Evolutionary conservation across 1,140 invertebrate genomes (phyloP).

Genomic region (Bombus haemorrhoidalis): DNA sequence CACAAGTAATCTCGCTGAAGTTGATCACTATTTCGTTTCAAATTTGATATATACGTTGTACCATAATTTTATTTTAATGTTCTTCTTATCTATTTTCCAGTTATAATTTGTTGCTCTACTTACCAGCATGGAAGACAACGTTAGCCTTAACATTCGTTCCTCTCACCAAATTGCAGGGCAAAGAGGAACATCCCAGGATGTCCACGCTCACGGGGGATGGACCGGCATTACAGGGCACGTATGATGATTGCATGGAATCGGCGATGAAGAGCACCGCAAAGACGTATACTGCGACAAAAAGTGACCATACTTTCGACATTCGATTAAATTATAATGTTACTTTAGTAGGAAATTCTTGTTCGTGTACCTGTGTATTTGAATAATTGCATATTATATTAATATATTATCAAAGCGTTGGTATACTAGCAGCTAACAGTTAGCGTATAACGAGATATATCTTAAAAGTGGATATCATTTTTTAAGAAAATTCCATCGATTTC

Average conservation of each 20-base stretch:
- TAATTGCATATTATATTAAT: too few relatives aligned
- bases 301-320: neutral
- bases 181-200: constrained; percentile 56
- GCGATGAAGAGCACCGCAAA: constrained; percentile 59
- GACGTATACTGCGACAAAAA: constrained; percentile 53
- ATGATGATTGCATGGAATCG: constrained; percentile 46
- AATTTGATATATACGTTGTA: neutral
- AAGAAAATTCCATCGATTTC: neutral
- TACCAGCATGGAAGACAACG: constrained; percentile 68
- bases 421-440: too few relatives aligned
- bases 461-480: too few relatives aligned
- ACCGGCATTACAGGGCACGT: constrained; percentile 36
- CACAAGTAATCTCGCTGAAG: too few relatives aligned
- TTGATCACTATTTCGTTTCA: neutral
- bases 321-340: neutral
- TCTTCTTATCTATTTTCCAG: neutral
- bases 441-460: too few relatives aligned
- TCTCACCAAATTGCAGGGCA: constrained; percentile 60
- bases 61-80: neutral
- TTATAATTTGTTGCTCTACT: constrained; percentile 23
- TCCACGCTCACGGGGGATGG: constrained; percentile 50
- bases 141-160: constrained; percentile 51
- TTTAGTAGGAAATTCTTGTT: neutral
- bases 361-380: neutral
- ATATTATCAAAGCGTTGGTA: too few relatives aligned